A percentile compares a stretch with the other conserved stretches of the same genome.
phyloP scores from a whole-genome alignment of 2,113 vertebrate species.

The Brachypodius melanocephalos region DNA sequence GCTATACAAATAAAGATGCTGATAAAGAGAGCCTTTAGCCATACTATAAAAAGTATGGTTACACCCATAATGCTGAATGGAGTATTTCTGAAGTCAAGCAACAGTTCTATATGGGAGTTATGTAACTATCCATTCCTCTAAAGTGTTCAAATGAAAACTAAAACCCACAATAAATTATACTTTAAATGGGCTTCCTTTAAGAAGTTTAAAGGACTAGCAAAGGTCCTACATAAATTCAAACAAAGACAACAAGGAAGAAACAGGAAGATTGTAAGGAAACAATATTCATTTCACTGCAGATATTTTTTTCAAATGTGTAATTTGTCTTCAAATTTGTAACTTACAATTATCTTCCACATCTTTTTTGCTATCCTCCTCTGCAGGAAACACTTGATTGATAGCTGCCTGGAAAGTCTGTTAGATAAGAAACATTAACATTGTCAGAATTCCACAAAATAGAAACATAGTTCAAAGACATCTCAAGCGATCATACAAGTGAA shows the following conservation, averaged over 20 bases:
- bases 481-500: neutral
- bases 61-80: neutral
- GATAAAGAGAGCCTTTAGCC: neutral
- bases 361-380: slow-evolving; percentile 92
- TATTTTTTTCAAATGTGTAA: neutral
- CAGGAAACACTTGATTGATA: slow-evolving; percentile 94
- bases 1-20: neutral
- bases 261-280: neutral
- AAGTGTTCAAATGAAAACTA: neutral
- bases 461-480: neutral
- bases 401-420: slow-evolving; percentile 87
- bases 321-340: slow-evolving; percentile 55
- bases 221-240: neutral
- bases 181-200: neutral
- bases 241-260: neutral
- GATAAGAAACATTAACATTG: slow-evolving; percentile 30
- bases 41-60: neutral
- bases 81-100: neutral
- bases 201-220: neutral
- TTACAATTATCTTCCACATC: slow-evolving; percentile 97
- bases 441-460: neutral
- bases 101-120: neutral
- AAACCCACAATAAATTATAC: neutral
- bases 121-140: neutral
- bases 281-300: neutral